These are phyloP conservation scores for Tachyglossus aculeatus DNA, from an alignment of 2,797 vertebrate species.

Conservation along the genomic window DNA sequence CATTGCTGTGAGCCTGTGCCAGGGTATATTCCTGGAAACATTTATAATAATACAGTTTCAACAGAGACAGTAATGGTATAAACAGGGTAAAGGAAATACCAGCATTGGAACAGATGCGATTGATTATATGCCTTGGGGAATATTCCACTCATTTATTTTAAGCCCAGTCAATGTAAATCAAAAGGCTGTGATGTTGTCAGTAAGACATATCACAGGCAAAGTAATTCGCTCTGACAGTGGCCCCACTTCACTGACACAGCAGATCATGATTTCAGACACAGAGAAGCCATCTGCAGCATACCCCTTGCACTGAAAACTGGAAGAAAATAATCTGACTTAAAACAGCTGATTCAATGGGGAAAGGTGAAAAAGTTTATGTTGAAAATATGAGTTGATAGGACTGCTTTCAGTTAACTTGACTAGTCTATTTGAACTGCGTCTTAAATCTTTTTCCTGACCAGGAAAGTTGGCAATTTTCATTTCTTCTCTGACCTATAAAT, in stretches of 20 bases:
- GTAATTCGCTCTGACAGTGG: constrained; percentile 59
- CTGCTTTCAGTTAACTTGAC: constrained; percentile 16
- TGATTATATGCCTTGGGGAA: constrained; percentile 74
- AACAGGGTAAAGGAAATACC: constrained; percentile 75
- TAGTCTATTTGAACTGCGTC: constrained; percentile 14
- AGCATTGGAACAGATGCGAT: constrained; percentile 73
- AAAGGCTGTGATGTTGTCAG: constrained; percentile 65
- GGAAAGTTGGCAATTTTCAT: constrained; percentile 37
- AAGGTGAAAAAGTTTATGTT: constrained; percentile 35
- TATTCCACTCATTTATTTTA: constrained; percentile 73
- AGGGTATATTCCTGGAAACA: constrained; percentile 70
- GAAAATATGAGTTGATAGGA: constrained; percentile 34
- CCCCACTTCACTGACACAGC: constrained; percentile 35
- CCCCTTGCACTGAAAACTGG: constrained; percentile 8
- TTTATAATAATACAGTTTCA: constrained; percentile 67
- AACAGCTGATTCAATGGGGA: constrained; percentile 25
- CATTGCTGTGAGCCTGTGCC: constrained; percentile 50
- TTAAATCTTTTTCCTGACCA: constrained; percentile 33
- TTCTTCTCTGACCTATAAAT: constrained; percentile 39
- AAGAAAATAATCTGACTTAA: constrained; percentile 47
- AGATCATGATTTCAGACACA: constrained; percentile 39
- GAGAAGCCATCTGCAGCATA: constrained; percentile 20
- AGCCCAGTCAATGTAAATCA: constrained; percentile 69
- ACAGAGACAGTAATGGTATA: constrained; percentile 68
- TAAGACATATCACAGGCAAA: constrained; percentile 53